Conservation (phyloP, 2,888 invertebrate species). For the Helleia helle region DNA sequence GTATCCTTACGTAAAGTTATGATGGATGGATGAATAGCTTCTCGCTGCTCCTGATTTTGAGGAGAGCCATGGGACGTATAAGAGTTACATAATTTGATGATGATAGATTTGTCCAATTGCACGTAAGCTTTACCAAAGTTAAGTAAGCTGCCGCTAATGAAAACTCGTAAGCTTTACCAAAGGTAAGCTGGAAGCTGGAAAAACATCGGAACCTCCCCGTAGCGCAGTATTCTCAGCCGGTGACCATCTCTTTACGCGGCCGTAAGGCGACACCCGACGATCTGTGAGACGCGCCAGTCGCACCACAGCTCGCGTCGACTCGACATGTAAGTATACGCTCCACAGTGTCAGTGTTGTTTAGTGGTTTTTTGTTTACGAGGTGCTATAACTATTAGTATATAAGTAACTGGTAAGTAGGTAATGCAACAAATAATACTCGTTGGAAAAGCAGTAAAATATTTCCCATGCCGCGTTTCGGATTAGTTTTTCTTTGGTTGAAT, state of each 20-base stretch:
- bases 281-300: conserved; percentile 57
- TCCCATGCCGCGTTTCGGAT: no score
- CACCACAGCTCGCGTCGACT: conserved; percentile 73
- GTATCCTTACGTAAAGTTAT: no score
- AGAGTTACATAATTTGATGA: no score
- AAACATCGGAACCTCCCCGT: conserved; percentile 13
- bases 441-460: no score
- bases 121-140: no score
- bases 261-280: conserved; percentile 67
- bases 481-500: no score
- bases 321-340: conserved; percentile 74
- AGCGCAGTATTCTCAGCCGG: conserved; percentile 44
- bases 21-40: no score
- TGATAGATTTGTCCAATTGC: no score
- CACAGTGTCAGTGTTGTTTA: conserved; percentile 52
- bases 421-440: neutral
- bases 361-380: conserved; percentile 32
- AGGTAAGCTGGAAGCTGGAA: neutral
- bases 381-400: neutral
- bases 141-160: no score
- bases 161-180: no score
- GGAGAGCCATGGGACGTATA: no score
- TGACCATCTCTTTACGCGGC: conserved; percentile 66
- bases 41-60: no score
- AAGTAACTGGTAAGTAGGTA: conserved; percentile 9